phyloP scores from a whole-genome alignment of 2,888 invertebrate genomes.

The Dynastes maya region DNA sequence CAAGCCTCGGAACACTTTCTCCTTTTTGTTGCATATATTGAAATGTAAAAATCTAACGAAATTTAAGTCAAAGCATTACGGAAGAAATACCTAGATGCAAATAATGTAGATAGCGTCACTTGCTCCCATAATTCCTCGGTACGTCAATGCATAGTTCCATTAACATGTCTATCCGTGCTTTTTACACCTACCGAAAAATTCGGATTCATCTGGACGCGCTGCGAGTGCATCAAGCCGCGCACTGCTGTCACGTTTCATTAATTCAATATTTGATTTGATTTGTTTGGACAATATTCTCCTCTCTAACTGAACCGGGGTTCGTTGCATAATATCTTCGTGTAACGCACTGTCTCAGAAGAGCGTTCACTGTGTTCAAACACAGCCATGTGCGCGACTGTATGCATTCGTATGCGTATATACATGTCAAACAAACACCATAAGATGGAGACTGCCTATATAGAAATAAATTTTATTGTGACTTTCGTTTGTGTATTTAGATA shows the following conservation, averaged over 20 bases:
- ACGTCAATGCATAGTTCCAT: slow-evolving; percentile 58
- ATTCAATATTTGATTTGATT: slow-evolving; percentile 51
- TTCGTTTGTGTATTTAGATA: slow-evolving; percentile 13
- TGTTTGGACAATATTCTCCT: slow-evolving; percentile 50
- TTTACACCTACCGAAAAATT: slow-evolving; percentile 57
- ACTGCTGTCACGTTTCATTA: slow-evolving; percentile 49
- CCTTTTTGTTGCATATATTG: no score
- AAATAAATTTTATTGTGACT: slow-evolving; percentile 29
- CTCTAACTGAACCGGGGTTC: slow-evolving; percentile 41
- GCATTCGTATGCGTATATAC: background rate
- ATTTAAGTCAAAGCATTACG: no score
- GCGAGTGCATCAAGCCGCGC: slow-evolving; percentile 45
- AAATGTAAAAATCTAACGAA: no score
- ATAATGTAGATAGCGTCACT: slow-evolving; percentile 24
- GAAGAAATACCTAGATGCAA: slow-evolving; percentile 7
- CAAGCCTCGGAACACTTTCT: no score
- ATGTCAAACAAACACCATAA: slow-evolving; percentile 23
- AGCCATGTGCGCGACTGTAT: background rate
- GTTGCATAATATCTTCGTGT: slow-evolving; percentile 38
- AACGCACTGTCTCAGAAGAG: slow-evolving; percentile 40
- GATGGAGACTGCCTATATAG: background rate
- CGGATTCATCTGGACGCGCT: slow-evolving; percentile 44
- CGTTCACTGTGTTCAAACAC: slow-evolving; percentile 44
- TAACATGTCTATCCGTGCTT: slow-evolving; percentile 60
- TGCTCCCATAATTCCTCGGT: slow-evolving; percentile 53